These are phyloP conservation scores for human DNA, from an alignment of 2,113 vertebrate species.

Conservation along the genomic window DNA sequence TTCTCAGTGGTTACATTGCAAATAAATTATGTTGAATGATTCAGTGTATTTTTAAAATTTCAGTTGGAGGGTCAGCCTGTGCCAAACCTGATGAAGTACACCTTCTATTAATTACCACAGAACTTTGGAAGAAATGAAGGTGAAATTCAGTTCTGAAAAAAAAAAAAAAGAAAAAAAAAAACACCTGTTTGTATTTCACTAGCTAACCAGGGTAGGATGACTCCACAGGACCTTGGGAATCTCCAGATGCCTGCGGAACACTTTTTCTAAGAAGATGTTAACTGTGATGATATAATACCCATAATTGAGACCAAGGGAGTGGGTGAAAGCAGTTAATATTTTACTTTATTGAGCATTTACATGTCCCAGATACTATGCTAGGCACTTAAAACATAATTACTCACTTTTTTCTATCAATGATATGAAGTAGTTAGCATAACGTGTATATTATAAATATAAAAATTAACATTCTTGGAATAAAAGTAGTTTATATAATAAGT, in stretches of 20 bases:
- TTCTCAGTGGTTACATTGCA: neutral
- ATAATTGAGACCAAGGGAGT: neutral
- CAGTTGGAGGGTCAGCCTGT: neutral
- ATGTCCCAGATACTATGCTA: neutral
- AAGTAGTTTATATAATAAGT: neutral
- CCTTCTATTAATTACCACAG: neutral
- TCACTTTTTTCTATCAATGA: neutral
- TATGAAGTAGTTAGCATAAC: neutral
- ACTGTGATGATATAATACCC: neutral
- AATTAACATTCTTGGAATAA: neutral
- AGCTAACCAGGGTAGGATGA: neutral
- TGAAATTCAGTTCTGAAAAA: neutral
- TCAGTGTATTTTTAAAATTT: neutral
- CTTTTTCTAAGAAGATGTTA: neutral
- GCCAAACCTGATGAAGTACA: neutral
- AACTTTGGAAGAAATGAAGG: neutral
- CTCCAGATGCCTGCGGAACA: neutral
- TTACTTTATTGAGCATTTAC: neutral
- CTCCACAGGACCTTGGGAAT: neutral
- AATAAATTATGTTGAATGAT: neutral
- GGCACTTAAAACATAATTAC: neutral
- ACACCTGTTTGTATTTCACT: neutral
- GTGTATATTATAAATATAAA: neutral
- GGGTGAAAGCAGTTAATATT: neutral
- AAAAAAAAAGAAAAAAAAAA: neutral